Evolutionary conservation across 2,797 vertebrate genomes (phyloP), one percentile per base, ranked within the genome.

Genomic region (Halcyon chelicuti): DNA sequence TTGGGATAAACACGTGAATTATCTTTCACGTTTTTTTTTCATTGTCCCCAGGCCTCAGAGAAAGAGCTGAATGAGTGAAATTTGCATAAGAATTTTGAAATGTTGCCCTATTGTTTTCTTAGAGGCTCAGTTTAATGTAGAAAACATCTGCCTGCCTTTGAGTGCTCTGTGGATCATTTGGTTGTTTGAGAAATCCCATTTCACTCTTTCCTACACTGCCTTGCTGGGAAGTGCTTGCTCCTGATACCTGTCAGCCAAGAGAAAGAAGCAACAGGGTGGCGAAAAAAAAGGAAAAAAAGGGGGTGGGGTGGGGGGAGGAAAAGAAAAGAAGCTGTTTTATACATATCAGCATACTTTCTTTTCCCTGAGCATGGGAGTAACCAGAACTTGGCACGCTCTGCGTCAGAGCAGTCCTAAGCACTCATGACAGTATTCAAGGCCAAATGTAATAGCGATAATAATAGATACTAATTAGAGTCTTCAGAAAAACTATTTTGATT

Each of bases 31-130:
- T 4, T 57, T 93, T 57, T 93, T 91, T 90, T 70, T 57, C 65
- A 46, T 89, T 93, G 81, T 92, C 47, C 26, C 26, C 57, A 88
- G 65, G 72, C 31, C 52, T 94, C 75, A 74, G 40, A 94, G 78
- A 71, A 94, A 67, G 58, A 85, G 72, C 57, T 91, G 86, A 95
- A 86, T 58, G 74, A 77, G 31, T 65, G 33, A 93, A 77, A 95
- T 91, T 94, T 92, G 72, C 88, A 51, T 73, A 71, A 89, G 63
- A 89, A 89, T 95, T 91, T 91, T 89, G 61, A 89, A 91, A 82
- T 87, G 55, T 81, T 93, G 67, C 74, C 74, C 33, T 76, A 23
- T 72, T 96, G 72, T 91, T 96, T 96, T 94, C 84, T 92, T 91
- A 95, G 61, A 95, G 54, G 40, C 72, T 89, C 68, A 39, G 29